Conservation (phyloP, 1,140 invertebrate genomes). For the Drosophila eugracilis region DNA sequence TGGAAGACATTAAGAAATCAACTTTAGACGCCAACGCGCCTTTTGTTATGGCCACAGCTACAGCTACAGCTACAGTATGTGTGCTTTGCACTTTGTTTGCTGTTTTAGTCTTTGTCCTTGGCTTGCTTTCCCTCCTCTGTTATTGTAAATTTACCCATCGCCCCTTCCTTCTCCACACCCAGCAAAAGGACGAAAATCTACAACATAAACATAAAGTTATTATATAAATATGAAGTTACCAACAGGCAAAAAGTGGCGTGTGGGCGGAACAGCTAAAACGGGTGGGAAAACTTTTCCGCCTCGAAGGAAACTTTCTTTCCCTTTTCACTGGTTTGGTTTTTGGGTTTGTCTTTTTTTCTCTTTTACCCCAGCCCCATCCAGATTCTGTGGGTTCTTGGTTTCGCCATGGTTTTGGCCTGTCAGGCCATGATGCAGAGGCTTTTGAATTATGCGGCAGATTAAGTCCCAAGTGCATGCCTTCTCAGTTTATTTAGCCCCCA, state of each 20-base stretch:
- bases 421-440: constrained; percentile 48
- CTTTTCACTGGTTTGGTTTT: constrained; percentile 26
- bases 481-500: constrained; percentile 60
- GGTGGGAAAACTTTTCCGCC: constrained; percentile 57
- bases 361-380: too few relatives aligned
- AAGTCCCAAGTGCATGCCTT: constrained; percentile 73
- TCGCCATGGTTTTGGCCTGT: constrained; percentile 50
- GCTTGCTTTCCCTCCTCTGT: constrained; percentile 41
- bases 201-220: constrained; percentile 82
- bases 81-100: constrained; percentile 49
- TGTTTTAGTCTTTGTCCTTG: constrained; percentile 53
- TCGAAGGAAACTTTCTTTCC: constrained; percentile 48
- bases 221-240: constrained; percentile 79
- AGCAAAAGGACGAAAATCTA: constrained; percentile 60
- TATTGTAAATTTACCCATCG: constrained; percentile 30
- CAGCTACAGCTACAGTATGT: constrained; percentile 53
- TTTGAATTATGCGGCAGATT: constrained; percentile 76
- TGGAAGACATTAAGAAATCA: constrained; percentile 80
- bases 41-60: constrained; percentile 69
- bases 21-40: constrained; percentile 76
- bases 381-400: constrained; percentile 28
- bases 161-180: too few relatives aligned
- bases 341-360: constrained; percentile 13
- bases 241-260: constrained; percentile 21
- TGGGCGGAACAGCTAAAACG: constrained; percentile 23